Evolutionary conservation across 1,140 invertebrate genomes (phyloP), one percentile per base, ranked within the genome.

Genomic region (Drosophila fuyamai): DNA sequence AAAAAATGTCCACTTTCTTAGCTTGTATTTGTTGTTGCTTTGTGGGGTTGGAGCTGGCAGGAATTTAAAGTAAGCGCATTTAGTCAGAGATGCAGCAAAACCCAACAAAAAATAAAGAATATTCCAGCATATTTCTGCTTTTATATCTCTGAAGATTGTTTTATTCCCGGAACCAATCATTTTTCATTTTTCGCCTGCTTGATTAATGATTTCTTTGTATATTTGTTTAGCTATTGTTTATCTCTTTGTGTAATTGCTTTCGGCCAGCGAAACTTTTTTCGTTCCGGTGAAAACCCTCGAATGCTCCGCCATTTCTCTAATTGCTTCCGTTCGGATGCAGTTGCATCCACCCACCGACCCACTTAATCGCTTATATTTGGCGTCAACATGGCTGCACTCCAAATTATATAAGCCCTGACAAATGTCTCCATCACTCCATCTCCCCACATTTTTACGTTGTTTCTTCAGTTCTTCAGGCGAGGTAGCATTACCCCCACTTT

Each of bases 341-440:
- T 16, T 51, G 56, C 27, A 58, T 4, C 38, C 9, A 4, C 8
- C 18, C 6, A 6, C 27, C 60, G 16, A 27, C 57, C 18, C 59
- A 32, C 60, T 68, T 71, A 71, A 71, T 71, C 67, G 67, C 65
- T 48, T 48, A 71, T 41, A 51, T 70, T 66, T 48, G 43, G 41
- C 67, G 50, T 27, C 62, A 67, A 70, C 66, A 55, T 66, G n/a
- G 48, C 48, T 55, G 12, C 32, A 56, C 67, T 71, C 48, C 53
- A 70, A 70, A 71, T 71, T 71, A 71, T 48, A 58, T 71, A 71
- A 71, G 65, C 65, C 67, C 29, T 70, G 65, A 57, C 65, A 57
- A 71, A 71, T 71, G 44, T 41, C 44, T 41, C 53, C 12, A 14
- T 57, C 14, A 38, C 10, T 55, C 38, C 27, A 3, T 41, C 6